Evolutionary conservation across 2,888 invertebrate genomes (phyloP), one percentile per base, ranked within the genome.

Genomic region (Tineola bisselliella): DNA sequence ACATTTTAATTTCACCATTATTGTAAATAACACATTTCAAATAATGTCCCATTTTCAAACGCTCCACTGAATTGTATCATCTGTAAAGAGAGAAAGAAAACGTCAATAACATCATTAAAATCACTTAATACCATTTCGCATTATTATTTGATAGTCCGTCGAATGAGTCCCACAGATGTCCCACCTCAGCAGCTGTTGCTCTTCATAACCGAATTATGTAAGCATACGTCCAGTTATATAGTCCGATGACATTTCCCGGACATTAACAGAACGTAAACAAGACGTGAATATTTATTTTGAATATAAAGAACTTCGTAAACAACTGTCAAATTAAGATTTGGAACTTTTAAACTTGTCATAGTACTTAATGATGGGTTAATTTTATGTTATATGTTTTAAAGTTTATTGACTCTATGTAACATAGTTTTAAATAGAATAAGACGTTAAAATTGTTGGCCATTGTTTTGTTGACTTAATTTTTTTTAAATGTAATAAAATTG

Each of bases 211-310:
- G 69, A 72, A 71, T 71, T 72, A 72, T 65, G 67, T 64, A 71
- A 74, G 71, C 66, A 72, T 70, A 72, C 68, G 66, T 30, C 10
- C 62, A 63, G 38, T 44, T 60, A 62, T 61, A 61, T 54, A 64
- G 52, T 31, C 30, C 52, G 33, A 17, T 61, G 68, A 73, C 72
- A 71, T 67, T 73, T 70, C 70, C 67, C 68, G 66, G 67, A 70
- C 69, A 64, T 70, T 65, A 68, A 68, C 69, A 65, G 66, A 76
- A 71, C 68, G 71, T 77, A 78, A 79, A 79, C 76, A 79, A 69
- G 72, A 74, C 66, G 65, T 68, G 64, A 68, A 70, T 77, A 79
- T 79, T 79, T 78, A 76, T 79, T 79, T 79, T 66, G 67, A 72
- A 72, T 76, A 76, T 74, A 68, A 73, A 68, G 66, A 66, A 68